phyloP scores from a whole-genome alignment of 2,797 vertebrate genomes.

The Parotocinclus haroldoi region DNA sequence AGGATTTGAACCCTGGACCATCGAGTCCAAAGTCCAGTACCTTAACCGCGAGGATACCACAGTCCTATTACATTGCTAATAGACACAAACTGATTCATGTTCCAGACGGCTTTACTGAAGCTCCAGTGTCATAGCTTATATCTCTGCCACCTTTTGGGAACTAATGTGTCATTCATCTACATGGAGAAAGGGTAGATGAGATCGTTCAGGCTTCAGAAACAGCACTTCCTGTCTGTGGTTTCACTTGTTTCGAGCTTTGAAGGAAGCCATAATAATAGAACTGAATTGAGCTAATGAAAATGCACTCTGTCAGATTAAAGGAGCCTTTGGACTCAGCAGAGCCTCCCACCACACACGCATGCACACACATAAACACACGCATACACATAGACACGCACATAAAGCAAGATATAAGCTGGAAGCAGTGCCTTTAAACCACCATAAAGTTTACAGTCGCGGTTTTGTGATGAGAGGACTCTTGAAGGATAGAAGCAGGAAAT shows the following conservation, averaged over 20 bases:
- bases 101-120: slow-evolving; percentile 57
- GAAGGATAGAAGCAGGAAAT: slow-evolving; percentile 40
- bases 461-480: slow-evolving; percentile 55
- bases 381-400: not conserved
- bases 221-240: slow-evolving; percentile 73
- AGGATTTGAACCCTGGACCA: too few species aligned
- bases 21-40: too few species aligned
- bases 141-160: slow-evolving; percentile 62
- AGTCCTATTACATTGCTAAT: slow-evolving; percentile 69
- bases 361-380: slow-evolving; percentile 33
- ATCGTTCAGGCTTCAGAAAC: slow-evolving; percentile 44
- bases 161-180: slow-evolving; percentile 56
- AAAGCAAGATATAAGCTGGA: slow-evolving; percentile 20
- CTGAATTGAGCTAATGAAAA: slow-evolving; percentile 77
- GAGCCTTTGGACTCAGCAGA: slow-evolving; percentile 67
- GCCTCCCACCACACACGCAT: slow-evolving; percentile 50
- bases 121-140: slow-evolving; percentile 67
- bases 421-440: slow-evolving; percentile 48
- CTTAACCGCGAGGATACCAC: too few species aligned
- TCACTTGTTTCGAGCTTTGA: slow-evolving; percentile 73
- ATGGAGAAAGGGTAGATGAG: slow-evolving; percentile 19
- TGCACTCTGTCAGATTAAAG: slow-evolving; percentile 75
- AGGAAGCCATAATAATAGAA: slow-evolving; percentile 74
- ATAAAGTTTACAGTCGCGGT: slow-evolving; percentile 71
- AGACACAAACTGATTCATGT: slow-evolving; percentile 71